These are phyloP conservation scores for Cynaeus angustus DNA, from an alignment of 2,888 invertebrate genomes.

Conservation along the genomic window DNA sequence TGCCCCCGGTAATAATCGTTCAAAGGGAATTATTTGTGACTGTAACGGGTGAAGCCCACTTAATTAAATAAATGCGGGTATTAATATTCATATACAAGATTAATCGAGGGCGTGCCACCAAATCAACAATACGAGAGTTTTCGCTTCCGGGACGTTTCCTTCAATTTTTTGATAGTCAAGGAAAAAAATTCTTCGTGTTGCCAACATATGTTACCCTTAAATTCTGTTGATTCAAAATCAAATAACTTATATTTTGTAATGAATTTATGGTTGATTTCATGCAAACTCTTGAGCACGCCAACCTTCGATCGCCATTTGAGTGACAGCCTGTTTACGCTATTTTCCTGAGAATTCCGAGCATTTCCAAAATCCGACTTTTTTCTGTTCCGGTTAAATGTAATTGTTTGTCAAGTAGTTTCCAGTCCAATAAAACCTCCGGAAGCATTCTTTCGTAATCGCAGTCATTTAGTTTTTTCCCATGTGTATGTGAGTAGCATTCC, in stretches of 20 bases:
- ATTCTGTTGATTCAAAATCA: background rate
- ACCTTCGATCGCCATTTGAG: conserved; percentile 12
- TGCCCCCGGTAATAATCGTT: conserved; percentile 7
- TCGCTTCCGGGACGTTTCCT: no score
- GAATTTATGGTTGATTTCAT: background rate
- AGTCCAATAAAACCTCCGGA: conserved; percentile 19
- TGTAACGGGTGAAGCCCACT: conserved; percentile 13
- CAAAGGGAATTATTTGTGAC: conserved; percentile 21
- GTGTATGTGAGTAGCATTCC: conserved; percentile 23
- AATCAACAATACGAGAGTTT: conserved; percentile 10
- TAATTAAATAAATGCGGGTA: conserved; percentile 41
- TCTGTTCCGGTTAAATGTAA: conserved; percentile 22
- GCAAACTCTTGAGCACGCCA: background rate
- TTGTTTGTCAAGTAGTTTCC: conserved; percentile 37
- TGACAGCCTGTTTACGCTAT: conserved; percentile 24
- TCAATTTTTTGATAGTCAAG: no score
- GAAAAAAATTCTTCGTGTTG: no score
- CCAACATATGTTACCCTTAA: no score
- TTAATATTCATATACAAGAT: conserved; percentile 38
- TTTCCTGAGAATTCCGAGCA: conserved; percentile 21
- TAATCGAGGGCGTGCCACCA: conserved; percentile 22
- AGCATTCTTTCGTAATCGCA: conserved; percentile 18
- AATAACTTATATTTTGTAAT: conserved; percentile 4
- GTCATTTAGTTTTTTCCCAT: conserved; percentile 18
- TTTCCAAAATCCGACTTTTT: conserved; percentile 28